Percentiles rank a stretch among this genome's conserved stretches.
Evolutionary conservation across 2,888 invertebrate species (phyloP).

Genomic region (Yponomeuta evonymella): DNA sequence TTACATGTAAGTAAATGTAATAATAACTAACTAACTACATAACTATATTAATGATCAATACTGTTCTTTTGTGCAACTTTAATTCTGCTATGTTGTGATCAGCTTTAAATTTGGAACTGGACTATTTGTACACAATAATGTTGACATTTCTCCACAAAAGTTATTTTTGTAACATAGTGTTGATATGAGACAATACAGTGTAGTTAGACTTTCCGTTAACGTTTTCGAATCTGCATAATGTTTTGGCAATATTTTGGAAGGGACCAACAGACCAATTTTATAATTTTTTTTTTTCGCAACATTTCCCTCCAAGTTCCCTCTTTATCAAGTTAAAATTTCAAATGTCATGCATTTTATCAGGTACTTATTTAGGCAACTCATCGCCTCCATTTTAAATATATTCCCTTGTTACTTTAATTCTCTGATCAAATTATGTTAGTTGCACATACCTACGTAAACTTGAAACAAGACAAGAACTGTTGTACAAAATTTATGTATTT

Average conservation of each 20-base stretch:
- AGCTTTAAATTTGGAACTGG: constrained; percentile 69
- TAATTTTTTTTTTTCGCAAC: constrained; percentile 39
- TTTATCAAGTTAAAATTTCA: constrained; percentile 38
- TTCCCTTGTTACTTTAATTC: constrained; percentile 36
- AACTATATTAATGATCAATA: constrained; percentile 50
- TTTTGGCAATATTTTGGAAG: constrained; percentile 64
- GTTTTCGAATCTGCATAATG: constrained; percentile 43
- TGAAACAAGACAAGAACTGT: constrained; percentile 45
- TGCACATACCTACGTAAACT: constrained; percentile 61
- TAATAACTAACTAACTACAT: constrained; percentile 62
- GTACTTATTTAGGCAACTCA: constrained; percentile 41
- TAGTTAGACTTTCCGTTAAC: constrained; percentile 51
- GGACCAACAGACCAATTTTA: constrained; percentile 64
- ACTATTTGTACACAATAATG: constrained; percentile 66
- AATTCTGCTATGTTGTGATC: constrained; percentile 73
- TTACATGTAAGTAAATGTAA: constrained; percentile 58
- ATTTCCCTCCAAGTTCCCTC: constrained; percentile 33
- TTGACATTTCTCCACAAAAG: constrained; percentile 61
- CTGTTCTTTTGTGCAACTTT: constrained; percentile 70
- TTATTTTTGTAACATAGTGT: constrained; percentile 72
- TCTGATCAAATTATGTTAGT: constrained; percentile 45
- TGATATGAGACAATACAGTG: constrained; percentile 71
- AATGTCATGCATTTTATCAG: constrained; percentile 51
- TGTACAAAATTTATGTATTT: constrained; percentile 60
- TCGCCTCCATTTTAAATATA: constrained; percentile 29